Percentiles rank a stretch among this genome's conserved stretches.
Conservation (phyloP, 2,888 invertebrate genomes). For the Cylloceria caligata region DNA sequence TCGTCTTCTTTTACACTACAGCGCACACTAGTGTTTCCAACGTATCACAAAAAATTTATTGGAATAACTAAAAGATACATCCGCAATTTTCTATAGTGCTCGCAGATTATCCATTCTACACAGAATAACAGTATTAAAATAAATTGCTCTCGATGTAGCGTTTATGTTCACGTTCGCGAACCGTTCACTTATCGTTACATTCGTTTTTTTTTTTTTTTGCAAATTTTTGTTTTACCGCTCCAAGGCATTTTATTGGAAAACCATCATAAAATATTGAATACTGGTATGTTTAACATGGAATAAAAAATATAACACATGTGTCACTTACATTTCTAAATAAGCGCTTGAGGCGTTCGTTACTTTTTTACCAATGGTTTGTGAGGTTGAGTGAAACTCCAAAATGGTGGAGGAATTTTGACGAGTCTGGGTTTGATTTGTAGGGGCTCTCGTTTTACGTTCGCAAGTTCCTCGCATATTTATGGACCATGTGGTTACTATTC, state of each 20-base stretch:
- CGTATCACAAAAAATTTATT: constrained; percentile 6
- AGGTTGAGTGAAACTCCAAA: too few species aligned
- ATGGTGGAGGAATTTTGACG: too few species aligned
- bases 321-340: background rate
- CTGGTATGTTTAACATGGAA: background rate
- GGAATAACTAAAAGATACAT: background rate
- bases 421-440: too few species aligned
- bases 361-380: too few species aligned
- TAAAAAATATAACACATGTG: background rate
- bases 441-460: too few species aligned
- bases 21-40: background rate
- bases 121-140: background rate
- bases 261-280: background rate
- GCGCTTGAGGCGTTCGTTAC: too few species aligned
- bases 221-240: background rate
- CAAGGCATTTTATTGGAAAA: background rate
- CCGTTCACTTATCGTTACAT: background rate
- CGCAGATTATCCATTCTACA: background rate
- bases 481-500: too few species aligned
- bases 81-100: background rate
- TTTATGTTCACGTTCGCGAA: background rate
- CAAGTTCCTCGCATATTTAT: too few species aligned
- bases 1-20: background rate
- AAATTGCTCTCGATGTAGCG: background rate
- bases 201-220: background rate